These are phyloP conservation scores for Frieseomelitta varia DNA, from an alignment of 1,140 invertebrate genomes.

Conservation along the genomic window DNA sequence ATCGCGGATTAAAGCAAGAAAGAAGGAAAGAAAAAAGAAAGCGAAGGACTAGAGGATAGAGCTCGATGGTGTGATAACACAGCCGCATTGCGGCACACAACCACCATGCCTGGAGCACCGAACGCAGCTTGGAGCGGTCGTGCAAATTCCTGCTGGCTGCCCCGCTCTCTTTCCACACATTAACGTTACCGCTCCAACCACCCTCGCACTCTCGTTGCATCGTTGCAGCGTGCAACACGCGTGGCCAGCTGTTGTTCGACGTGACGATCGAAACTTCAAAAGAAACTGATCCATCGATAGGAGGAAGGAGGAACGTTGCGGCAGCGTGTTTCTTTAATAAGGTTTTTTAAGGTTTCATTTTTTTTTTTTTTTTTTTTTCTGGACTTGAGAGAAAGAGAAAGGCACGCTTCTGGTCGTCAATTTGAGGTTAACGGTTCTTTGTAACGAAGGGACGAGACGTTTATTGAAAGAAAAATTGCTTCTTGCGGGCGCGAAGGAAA, in stretches of 20 bases:
- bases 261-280: background rate
- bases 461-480: too few species aligned
- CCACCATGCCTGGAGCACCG: conserved; percentile 62
- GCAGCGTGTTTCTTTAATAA: background rate
- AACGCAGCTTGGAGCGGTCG: conserved; percentile 58
- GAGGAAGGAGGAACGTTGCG: background rate
- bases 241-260: background rate
- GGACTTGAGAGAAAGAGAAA: background rate
- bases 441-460: too few species aligned
- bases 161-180: conserved; percentile 15
- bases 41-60: conserved; percentile 34
- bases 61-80: conserved; percentile 70
- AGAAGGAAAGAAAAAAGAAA: background rate
- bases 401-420: background rate
- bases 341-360: too few species aligned
- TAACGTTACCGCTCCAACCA: conserved; percentile 1
- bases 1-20: conserved; percentile 10
- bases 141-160: conserved; percentile 43
- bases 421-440: background rate
- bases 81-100: conserved; percentile 71
- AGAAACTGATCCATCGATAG: background rate
- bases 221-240: background rate
- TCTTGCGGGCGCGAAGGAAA: too few species aligned
- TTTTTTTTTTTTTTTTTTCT: too few species aligned
- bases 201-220: background rate